Evolutionary conservation across 2,113 vertebrate species (phyloP).

Genomic region (Noturus placidus): DNA sequence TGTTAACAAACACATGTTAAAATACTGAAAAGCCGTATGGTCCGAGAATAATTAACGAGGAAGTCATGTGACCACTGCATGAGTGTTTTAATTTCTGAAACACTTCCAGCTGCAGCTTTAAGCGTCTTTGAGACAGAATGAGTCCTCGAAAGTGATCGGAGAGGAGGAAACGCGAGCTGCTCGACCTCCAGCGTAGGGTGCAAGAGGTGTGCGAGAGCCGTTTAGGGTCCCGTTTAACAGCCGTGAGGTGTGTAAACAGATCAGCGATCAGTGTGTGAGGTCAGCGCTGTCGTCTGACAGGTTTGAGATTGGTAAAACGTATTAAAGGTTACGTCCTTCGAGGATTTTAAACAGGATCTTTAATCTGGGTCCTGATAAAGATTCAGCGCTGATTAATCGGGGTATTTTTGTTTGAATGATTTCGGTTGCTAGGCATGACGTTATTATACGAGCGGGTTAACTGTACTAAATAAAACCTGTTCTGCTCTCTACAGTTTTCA

Average conservation of each 20-base stretch:
- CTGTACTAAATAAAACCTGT: neutral
- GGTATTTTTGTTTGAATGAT: neutral
- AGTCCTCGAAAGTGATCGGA: conserved; percentile 67
- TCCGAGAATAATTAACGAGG: neutral
- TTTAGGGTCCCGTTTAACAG: conserved; percentile 46
- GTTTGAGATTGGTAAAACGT: neutral
- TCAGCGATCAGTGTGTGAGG: conserved; percentile 45
- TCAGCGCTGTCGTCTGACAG: neutral
- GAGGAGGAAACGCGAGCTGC: conserved; percentile 60
- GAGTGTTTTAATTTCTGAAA: neutral
- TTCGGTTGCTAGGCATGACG: neutral
- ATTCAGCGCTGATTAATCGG: neutral
- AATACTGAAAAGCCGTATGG: too few relatives aligned
- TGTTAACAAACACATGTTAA: too few relatives aligned
- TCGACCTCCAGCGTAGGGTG: conserved; percentile 60
- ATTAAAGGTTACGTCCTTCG: neutral
- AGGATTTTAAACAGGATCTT: neutral
- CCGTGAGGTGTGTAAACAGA: conserved; percentile 52
- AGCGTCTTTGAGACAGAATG: conserved; percentile 43
- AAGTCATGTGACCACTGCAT: neutral
- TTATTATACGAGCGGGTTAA: neutral
- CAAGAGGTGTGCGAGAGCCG: neutral
- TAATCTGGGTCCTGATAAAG: neutral
- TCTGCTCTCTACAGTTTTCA: neutral
- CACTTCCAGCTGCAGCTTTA: neutral